Conservation (phyloP, 2,113 vertebrate genomes). For the Oreochromis spilurus region DNA sequence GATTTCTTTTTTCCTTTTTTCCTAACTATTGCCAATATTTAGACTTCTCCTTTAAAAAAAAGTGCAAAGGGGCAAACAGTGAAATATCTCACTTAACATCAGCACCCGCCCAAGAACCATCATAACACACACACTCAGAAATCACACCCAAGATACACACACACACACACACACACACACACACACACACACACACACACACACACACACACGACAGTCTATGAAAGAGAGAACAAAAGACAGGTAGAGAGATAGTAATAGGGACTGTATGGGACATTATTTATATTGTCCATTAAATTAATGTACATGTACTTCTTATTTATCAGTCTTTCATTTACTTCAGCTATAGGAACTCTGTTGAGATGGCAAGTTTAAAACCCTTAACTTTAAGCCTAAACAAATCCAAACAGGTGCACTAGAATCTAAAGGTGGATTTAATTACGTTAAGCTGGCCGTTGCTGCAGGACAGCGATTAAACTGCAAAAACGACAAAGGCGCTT, state of each 20-base stretch:
- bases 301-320: background rate
- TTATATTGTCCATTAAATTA: background rate
- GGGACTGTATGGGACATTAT: background rate
- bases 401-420: background rate
- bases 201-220: background rate
- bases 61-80: background rate
- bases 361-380: background rate
- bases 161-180: background rate
- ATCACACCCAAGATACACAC: background rate
- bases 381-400: background rate
- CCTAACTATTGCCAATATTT: background rate
- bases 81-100: slow-evolving; percentile 1
- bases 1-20: background rate
- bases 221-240: background rate
- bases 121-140: background rate
- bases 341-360: background rate
- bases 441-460: background rate
- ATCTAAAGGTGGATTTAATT: background rate
- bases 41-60: background rate
- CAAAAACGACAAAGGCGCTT: background rate
- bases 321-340: background rate
- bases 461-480: background rate
- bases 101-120: background rate
- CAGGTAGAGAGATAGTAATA: background rate
- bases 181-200: slow-evolving; percentile 1